Percentiles rank a stretch among this genome's conserved stretches.
These are phyloP conservation scores for Neosilurus hyrtlii DNA, from an alignment of 2,797 vertebrate species.

Conservation along the genomic window DNA sequence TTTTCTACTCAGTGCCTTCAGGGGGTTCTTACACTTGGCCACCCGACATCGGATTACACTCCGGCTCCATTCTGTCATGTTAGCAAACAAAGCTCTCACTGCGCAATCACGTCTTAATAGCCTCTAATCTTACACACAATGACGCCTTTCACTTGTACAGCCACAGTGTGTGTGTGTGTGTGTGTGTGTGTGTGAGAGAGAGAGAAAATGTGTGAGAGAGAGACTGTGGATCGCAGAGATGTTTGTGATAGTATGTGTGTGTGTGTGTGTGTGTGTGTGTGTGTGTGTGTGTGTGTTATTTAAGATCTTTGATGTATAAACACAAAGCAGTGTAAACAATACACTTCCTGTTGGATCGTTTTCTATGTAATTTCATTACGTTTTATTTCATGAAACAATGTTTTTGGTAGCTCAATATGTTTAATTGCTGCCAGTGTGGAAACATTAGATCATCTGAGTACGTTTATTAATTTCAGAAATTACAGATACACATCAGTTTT, in stretches of 20 bases:
- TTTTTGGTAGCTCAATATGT: background rate
- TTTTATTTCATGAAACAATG: background rate
- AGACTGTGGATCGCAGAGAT: no score
- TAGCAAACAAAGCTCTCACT: conserved; percentile 75
- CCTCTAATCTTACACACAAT: conserved; percentile 75
- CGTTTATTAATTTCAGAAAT: background rate
- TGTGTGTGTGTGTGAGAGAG: conserved; percentile 29
- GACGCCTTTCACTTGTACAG: conserved; percentile 66
- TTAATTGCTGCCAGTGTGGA: background rate
- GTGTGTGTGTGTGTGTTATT: no score
- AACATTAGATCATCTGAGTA: background rate
- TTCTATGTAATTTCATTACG: background rate
- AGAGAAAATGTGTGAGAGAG: background rate
- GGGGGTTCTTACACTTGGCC: conserved; percentile 65
- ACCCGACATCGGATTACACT: conserved; percentile 74
- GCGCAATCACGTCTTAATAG: conserved; percentile 70
- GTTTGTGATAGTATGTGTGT: no score
- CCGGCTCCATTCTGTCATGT: conserved; percentile 68
- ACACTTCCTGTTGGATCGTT: background rate
- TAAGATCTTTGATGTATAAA: background rate
- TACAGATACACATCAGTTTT: background rate
- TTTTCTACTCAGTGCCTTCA: conserved; percentile 27
- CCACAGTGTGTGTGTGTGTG: conserved; percentile 18
- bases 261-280: conserved; percentile 5
- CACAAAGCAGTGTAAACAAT: background rate